These are phyloP conservation scores for Xyrichtys novacula DNA, from an alignment of 2,797 vertebrate genomes.

Conservation along the genomic window DNA sequence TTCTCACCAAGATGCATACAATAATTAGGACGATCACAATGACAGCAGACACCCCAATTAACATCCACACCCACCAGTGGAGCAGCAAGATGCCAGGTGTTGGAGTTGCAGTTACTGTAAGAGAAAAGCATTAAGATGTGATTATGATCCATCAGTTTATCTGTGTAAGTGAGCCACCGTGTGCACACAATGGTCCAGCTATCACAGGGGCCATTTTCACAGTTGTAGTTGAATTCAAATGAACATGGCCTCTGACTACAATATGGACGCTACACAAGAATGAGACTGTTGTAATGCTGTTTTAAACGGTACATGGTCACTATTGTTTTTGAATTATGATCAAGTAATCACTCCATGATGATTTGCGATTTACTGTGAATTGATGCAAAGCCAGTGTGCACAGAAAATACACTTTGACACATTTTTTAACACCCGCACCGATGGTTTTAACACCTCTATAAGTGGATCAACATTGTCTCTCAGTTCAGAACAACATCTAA, in stretches of 20 bases:
- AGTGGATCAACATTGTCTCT: background rate
- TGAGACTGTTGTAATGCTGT: no score
- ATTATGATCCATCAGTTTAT: background rate
- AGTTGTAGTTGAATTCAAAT: background rate
- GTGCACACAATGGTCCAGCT: background rate
- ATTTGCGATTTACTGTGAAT: no score
- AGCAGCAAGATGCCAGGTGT: accelerated
- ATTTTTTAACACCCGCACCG: background rate
- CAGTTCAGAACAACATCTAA: background rate
- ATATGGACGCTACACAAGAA: background rate
- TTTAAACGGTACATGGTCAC: background rate
- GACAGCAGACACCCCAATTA: conserved; percentile 15
- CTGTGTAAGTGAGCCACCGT: background rate
- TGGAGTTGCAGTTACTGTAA: conserved; percentile 14
- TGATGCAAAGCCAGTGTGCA: no score
- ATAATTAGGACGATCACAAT: conserved; percentile 51
- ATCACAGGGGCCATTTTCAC: background rate
- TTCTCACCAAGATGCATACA: conserved; percentile 29
- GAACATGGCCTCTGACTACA: background rate
- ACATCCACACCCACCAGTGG: conserved; percentile 44
- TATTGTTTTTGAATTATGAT: no score
- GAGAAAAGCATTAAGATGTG: conserved; percentile 27
- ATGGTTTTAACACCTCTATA: background rate
- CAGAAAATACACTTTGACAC: background rate
- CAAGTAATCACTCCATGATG: no score